Evolutionary conservation across 1,140 invertebrate species (phyloP).

Genomic region (Onthophagus taurus): DNA sequence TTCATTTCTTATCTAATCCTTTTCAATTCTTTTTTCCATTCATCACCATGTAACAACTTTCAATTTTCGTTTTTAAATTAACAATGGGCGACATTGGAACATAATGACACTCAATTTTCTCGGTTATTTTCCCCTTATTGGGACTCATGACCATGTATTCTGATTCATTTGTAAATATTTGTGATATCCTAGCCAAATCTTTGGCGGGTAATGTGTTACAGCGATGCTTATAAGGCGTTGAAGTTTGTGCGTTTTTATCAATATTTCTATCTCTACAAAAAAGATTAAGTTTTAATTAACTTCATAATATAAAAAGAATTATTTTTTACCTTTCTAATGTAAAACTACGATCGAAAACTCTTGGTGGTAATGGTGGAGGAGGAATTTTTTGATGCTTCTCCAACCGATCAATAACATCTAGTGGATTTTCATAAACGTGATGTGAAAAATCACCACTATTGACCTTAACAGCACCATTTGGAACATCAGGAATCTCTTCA

Average conservation of each 20-base stretch:
- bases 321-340: constrained; percentile 11
- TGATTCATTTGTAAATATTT: constrained; percentile 25
- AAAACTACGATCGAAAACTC: constrained; percentile 15
- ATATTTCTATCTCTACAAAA: constrained; percentile 6
- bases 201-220: constrained; percentile 30
- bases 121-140: constrained; percentile 12
- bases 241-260: neutral
- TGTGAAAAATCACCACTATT: constrained; percentile 5
- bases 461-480: neutral
- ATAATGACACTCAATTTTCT: constrained; percentile 24
- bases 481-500: constrained; percentile 38
- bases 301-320: neutral
- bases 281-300: neutral
- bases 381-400: constrained; percentile 14
- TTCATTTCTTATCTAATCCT: too few species aligned
- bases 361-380: constrained; percentile 28
- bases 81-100: constrained; percentile 29
- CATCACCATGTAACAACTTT: constrained; percentile 30
- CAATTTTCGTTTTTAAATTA: constrained; percentile 24
- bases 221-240: constrained; percentile 21
- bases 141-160: constrained; percentile 32
- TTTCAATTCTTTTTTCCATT: constrained; percentile 20
- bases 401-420: constrained; percentile 21
- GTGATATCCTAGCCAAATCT: constrained; percentile 26
- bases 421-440: constrained; percentile 31